These are phyloP conservation scores for Pseudoips prasinana DNA, from an alignment of 2,888 invertebrate species.

Conservation along the genomic window DNA sequence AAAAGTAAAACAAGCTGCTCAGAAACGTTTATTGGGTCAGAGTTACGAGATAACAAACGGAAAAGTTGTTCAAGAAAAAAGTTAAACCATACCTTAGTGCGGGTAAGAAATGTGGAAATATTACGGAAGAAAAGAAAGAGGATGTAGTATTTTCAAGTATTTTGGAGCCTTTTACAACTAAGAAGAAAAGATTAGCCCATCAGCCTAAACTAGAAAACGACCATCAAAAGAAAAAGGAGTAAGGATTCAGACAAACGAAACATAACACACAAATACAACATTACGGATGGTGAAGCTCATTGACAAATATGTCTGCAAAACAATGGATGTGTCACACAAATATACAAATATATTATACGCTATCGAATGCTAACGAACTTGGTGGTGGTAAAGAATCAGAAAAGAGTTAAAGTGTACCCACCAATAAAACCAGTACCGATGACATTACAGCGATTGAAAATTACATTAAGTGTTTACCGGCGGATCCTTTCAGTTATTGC, in stretches of 20 bases:
- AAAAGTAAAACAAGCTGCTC: too few relatives aligned
- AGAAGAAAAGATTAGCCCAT: slow-evolving; percentile 14
- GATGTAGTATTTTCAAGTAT: slow-evolving; percentile 12
- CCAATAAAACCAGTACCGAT: slow-evolving; percentile 9
- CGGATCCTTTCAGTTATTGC: slow-evolving; percentile 29
- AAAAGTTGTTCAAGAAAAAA: neutral
- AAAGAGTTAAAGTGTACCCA: slow-evolving; percentile 15
- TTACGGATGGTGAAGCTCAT: slow-evolving; percentile 20
- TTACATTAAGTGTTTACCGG: slow-evolving; percentile 21
- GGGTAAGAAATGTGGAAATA: slow-evolving; percentile 20
- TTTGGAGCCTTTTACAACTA: slow-evolving; percentile 6
- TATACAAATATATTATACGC: slow-evolving; percentile 13
- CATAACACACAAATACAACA: slow-evolving; percentile 12
- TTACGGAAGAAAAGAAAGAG: slow-evolving; percentile 12
- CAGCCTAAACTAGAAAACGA: slow-evolving; percentile 4
- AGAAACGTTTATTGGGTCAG: neutral
- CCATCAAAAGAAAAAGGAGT: slow-evolving; percentile 12
- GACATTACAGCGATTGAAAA: slow-evolving; percentile 2
- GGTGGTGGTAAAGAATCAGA: slow-evolving; percentile 15
- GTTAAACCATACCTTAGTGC: neutral
- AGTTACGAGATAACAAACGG: neutral
- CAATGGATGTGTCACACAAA: slow-evolving; percentile 13
- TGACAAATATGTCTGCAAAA: slow-evolving; percentile 14
- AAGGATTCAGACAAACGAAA: slow-evolving; percentile 4
- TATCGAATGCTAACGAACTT: slow-evolving; percentile 1